Conservation (phyloP, 2,888 invertebrate species). For the Anorthoa munda region DNA sequence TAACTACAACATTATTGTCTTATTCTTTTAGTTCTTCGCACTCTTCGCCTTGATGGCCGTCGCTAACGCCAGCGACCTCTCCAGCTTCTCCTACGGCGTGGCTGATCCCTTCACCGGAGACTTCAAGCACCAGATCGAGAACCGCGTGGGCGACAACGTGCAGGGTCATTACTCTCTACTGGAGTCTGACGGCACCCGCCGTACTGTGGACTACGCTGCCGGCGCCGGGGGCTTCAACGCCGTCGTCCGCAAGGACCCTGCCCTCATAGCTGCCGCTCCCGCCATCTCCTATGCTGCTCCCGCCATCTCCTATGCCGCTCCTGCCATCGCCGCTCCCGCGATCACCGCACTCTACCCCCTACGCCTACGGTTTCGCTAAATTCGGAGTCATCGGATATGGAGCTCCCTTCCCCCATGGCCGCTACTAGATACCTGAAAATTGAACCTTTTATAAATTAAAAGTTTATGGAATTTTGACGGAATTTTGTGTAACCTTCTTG, state of each 20-base stretch:
- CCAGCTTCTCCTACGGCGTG: slow-evolving; percentile 88
- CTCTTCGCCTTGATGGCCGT: slow-evolving; percentile 76
- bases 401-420: slow-evolving; percentile 63
- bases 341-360: slow-evolving; percentile 15
- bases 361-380: slow-evolving; percentile 41
- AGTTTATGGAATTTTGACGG: slow-evolving; percentile 41
- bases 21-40: slow-evolving; percentile 75
- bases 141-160: slow-evolving; percentile 72
- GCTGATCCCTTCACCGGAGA: slow-evolving; percentile 89
- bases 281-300: slow-evolving; percentile 59
- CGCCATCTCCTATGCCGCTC: slow-evolving; percentile 64
- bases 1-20: not conserved
- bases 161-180: slow-evolving; percentile 80
- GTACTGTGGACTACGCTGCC: slow-evolving; percentile 90
- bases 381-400: slow-evolving; percentile 54
- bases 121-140: slow-evolving; percentile 86
- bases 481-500: slow-evolving; percentile 26
- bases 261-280: slow-evolving; percentile 69
- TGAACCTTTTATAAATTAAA: slow-evolving; percentile 59
- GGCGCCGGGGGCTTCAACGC: slow-evolving; percentile 90
- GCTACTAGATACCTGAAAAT: slow-evolving; percentile 52
- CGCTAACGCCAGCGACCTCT: slow-evolving; percentile 74
- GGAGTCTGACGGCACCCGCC: slow-evolving; percentile 88
- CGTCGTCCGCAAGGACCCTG: slow-evolving; percentile 87
- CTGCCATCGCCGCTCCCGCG: slow-evolving; percentile 31